Evolutionary conservation across 2,113 vertebrate genomes (phyloP), one percentile per base, ranked within the genome.

Genomic region (Alexandromys fortis): DNA sequence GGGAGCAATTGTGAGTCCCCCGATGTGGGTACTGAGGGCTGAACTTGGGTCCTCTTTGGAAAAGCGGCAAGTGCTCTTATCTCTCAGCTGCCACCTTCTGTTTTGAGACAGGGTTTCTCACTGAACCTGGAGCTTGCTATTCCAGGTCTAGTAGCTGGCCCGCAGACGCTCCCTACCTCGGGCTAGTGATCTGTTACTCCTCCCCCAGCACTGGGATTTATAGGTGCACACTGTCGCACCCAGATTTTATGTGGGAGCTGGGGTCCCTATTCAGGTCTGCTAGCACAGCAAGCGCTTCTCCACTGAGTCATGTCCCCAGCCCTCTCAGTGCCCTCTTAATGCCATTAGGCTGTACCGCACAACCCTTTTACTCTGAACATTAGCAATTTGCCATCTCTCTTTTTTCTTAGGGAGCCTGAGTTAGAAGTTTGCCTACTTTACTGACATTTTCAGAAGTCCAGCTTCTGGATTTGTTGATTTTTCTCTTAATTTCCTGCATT

Each of bases 401-500:
- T 86, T 75, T 90, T 38, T 45, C 86, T 38, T 28, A 38, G 49
- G 68, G 63, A 91, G 35, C 16, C 49, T 42, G 33, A 52, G 38
- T 81, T 81, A 68, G 33, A 92, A 38, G 45, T 16, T 72, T 83
- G 38, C 65, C 76, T 75, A 47, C 42, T 73, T 72, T 33, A 76
- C 2, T 79, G 33, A 81, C 55, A 87, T 86, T 92, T 86, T 85
- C 67, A 96, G 65, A 75, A 22, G 90, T 67, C 55, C 30, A 58
- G 55, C 21, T 75, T 95, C 52, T 81, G 11, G 16, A 68, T 68
- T 49, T 52, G 38, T 42, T 81, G 81, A 82, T n/a, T 86, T 86
- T 79, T 38, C 93, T 90, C 63, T 81, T 81, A 58, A 75, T 42
- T 58, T 75, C 33, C 93, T 92, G 28, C 79, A 58, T 91, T 70